Base-by-base conservation (phyloP, 2,797 vertebrate genomes). In the Serranus cabrilla region DNA sequence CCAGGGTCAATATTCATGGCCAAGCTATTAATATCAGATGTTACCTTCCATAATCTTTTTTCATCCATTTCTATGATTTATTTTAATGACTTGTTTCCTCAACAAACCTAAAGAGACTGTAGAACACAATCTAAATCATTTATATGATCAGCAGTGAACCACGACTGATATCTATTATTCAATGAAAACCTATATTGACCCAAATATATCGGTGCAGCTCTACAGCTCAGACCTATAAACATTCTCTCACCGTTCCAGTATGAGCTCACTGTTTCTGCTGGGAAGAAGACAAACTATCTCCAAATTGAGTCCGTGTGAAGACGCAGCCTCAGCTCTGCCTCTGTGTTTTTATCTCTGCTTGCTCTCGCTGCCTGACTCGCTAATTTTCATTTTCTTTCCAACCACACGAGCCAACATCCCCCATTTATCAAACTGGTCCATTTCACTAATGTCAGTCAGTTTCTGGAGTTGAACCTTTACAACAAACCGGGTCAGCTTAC, bases 391-490 rank as follows among this genome's bases (percentile, higher is more conserved):
- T 69, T 50, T 75, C 49, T 39, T 16, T 56, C 43, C 5, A 3
- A 55, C 46, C 55, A 13, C 59, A 47, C 1, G 0, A 58, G 39
- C n/a, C 1, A 18, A 64, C 59, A 5, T 56, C 58, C 43, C 45
- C 64, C 71, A 25, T 70, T 71, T 23, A 39, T 81, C 80, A 74
- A 77, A 60, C 59, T 7, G 42, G 31, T n/a, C 25, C n/a, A 16
- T 60, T 64, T 58, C 54, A 20, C 63, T 62, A 8, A 31, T 39
- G 25, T 51, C 37, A 2, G 45, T 52, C 21, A 17, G 11, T 55
- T 31, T 37, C 50, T 23, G n/a, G 23, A 62, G 14, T 57, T 76
- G 37, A 37, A 51, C 46, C 67, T 56, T 39, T 1, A n/a, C n/a
- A 12, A 47, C 49, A 23, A 56, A 60, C 3, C 47, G 40, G 31